Evolutionary conservation across 2,797 vertebrate genomes (phyloP).

Genomic region (Ambastaia sidthimunki): DNA sequence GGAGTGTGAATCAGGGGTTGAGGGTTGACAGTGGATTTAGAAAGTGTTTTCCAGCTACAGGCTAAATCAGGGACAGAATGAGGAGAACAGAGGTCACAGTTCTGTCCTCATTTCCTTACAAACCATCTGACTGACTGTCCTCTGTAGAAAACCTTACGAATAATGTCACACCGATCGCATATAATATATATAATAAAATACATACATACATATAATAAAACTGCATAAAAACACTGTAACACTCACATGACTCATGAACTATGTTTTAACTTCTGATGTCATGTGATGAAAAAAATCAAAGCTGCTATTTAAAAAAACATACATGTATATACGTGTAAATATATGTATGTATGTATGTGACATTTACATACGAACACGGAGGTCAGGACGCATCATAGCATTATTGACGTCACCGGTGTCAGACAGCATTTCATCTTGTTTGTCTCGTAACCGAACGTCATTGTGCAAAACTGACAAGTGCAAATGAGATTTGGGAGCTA

Average conservation of each 20-base stretch:
- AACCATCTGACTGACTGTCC: background rate
- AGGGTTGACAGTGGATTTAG: background rate
- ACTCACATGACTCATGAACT: too few species aligned
- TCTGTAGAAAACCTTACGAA: background rate
- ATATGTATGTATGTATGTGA: too few species aligned
- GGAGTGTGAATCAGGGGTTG: constrained; percentile 16
- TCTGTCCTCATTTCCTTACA: background rate
- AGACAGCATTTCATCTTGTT: background rate
- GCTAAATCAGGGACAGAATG: constrained; percentile 20
- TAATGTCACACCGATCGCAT: background rate
- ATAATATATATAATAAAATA: background rate
- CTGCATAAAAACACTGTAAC: too few species aligned
- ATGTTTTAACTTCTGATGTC: too few species aligned
- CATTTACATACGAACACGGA: background rate
- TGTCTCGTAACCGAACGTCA: too few species aligned
- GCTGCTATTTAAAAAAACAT: too few species aligned
- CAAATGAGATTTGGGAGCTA: too few species aligned
- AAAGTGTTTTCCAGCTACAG: constrained; percentile 11
- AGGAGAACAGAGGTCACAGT: background rate
- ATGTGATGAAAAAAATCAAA: too few species aligned
- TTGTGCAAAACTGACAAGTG: too few species aligned
- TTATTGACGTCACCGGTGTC: background rate
- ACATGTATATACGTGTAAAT: too few species aligned
- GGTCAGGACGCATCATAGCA: background rate
- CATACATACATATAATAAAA: background rate